Evolutionary conservation across 2,797 vertebrate genomes (phyloP), one percentile per base, ranked within the genome.

Genomic region (Hybognathus amarus): DNA sequence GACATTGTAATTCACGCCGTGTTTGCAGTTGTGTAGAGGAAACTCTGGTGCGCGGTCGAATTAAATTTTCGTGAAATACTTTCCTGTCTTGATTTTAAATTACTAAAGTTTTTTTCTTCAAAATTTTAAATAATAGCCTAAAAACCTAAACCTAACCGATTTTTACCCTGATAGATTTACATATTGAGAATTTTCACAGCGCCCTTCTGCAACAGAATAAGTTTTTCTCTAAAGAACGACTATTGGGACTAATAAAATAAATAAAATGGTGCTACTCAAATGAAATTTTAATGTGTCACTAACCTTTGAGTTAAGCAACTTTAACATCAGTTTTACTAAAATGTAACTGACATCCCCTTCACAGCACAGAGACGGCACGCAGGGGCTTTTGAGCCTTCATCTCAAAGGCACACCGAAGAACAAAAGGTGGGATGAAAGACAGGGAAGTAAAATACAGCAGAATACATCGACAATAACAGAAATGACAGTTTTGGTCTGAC

Each of bases 381-480:
- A 77, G 66, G 81, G 71, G 71, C 85, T 83, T 86, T 84, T 54
- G 78, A 80, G 85, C 70, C 27, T 78, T 81, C 79, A 74, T 71
- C 76, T 87, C 67, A 87, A 84, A 87, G 78, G 54, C 74, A 36
- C 38, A 9, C 30, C 20, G 52, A 84, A 86, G 59, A 83, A 38
- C 67, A 68, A 42, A 64, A 77, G 76, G 77, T 18, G 40, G 22
- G 84, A 84, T 79, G 54, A 88, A 82, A 82, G 82, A 24, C 18
- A 56, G 40, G 76, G 50, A 6, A 18, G 27, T 82, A 75, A 74
- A 80, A 79, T 10, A 45, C 50, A 79, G 69, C 61, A 27, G 63
- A 80, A 69, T 59, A 61, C 77, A 40, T 13, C 9, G 6, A 27
- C 13, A 74, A 45, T 63, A 68, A 50, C 10, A 52, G 4, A 67